Base-by-base conservation (phyloP, 1,140 invertebrate genomes). In the Phymorhynchus buccinoides region DNA sequence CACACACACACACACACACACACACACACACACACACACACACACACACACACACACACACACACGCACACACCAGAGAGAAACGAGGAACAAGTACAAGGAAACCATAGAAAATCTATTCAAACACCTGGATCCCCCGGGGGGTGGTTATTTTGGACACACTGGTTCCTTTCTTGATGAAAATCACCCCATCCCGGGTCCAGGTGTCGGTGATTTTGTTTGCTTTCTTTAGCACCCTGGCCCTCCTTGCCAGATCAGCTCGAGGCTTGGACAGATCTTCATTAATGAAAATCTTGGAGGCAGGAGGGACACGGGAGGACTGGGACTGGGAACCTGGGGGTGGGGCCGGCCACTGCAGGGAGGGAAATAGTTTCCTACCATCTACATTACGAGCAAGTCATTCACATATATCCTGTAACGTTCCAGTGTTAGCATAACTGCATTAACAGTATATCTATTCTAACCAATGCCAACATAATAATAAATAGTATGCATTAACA, bases 191-290 rank as follows among this genome's bases (percentile, higher is more conserved):
- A 32, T 80, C 78, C 32, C 78, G 9, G 30, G 1, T 18, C 39
- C 78, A 80, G 9, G 78, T 80, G 52, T 14, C 42, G 27, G 16
- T 27, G 42, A 80, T 42, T 7, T 52, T 80, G 30, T 48, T 48
- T 16, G 44, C 77, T 14, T 48, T 42, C 32, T 80, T 44, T 27
- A 80, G 41, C 52, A 39, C 7, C n/a, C 78, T 41, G 42, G 52
- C 41, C 42, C 39, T 44, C 12, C 18, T 27, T 7, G 78, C 78
- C 30, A 80, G 7, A 1, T 41, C 39, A 48, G 78, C 42, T 18
- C 78, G 30, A 7, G 41, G 22, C 30, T 16, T 48, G 52, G 78
- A 44, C 3, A 80, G 78, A 32, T 80, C 78, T 22, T 80, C 78
- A 37, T 80, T 48, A 27, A 80, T 48, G 78, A 48, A 52, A 22